Evolutionary conservation across 2,888 invertebrate genomes (phyloP).

Genomic region (Drosophila conformis): DNA sequence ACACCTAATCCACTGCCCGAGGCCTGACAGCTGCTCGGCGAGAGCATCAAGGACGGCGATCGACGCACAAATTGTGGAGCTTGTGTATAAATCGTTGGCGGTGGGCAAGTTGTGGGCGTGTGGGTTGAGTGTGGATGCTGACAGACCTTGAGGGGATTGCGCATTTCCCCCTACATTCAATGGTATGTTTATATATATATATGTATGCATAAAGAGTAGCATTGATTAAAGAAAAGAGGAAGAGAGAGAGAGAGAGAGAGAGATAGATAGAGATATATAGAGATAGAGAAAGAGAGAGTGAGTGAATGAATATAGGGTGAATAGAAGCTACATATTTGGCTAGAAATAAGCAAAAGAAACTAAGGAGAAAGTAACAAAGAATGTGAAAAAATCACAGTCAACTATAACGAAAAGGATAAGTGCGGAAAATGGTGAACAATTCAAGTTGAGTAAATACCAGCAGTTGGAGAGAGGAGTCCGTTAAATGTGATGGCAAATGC

Average conservation of each 20-base stretch:
- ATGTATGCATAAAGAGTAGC: conserved; percentile 5
- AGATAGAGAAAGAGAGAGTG: conserved; percentile 27
- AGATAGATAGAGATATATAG: conserved; percentile 3
- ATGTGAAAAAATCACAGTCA: not conserved
- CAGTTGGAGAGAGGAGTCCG: not conserved
- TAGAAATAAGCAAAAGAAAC: not conserved
- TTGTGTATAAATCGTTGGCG: conserved; percentile 70
- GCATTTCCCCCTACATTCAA: conserved; percentile 41
- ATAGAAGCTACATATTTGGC: conserved; percentile 6
- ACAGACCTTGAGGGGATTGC: conserved; percentile 24
- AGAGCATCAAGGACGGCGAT: conserved; percentile 60
- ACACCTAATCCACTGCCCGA: conserved; percentile 33
- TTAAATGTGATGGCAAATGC: not conserved
- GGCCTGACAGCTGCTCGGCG: conserved; percentile 48
- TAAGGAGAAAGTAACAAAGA: not conserved
- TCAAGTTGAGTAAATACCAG: not conserved
- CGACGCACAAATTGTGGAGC: conserved; percentile 62
- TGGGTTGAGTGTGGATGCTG: conserved; percentile 14
- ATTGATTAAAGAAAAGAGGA: conserved; percentile 11
- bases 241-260: conserved; percentile 11
- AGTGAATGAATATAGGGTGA: conserved; percentile 13
- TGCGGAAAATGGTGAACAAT: not conserved
- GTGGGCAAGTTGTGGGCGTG: conserved; percentile 20
- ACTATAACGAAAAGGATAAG: not conserved
- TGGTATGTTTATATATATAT: conserved; percentile 11